These are phyloP conservation scores for Sinosuthora webbiana DNA, from an alignment of 2,113 vertebrate genomes.

Conservation along the genomic window DNA sequence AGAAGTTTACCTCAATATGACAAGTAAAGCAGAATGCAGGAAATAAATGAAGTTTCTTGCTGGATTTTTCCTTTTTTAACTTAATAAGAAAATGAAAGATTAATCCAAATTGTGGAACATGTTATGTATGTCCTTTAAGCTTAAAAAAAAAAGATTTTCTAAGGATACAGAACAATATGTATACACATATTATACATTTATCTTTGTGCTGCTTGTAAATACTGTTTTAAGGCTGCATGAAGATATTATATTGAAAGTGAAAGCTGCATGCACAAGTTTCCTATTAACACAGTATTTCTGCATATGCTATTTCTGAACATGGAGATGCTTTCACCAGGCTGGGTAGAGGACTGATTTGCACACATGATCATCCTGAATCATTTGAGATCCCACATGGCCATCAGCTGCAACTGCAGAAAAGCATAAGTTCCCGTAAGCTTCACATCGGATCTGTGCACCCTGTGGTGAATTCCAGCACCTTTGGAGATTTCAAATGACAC, in stretches of 20 bases:
- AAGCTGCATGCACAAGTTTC: background rate
- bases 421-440: background rate
- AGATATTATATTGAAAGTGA: background rate
- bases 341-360: background rate
- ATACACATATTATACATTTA: background rate
- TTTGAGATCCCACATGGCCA: background rate
- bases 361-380: no score
- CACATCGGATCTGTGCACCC: background rate
- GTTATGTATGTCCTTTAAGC: background rate
- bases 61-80: background rate
- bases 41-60: background rate
- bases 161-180: background rate
- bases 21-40: background rate
- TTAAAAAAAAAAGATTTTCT: background rate
- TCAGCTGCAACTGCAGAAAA: background rate
- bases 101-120: background rate
- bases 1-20: background rate
- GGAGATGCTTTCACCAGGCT: background rate
- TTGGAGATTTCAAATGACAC: background rate
- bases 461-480: background rate
- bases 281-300: background rate
- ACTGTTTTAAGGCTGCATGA: background rate
- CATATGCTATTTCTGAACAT: background rate
- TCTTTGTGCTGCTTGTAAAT: background rate
- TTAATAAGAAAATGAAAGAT: background rate